Evolutionary conservation across 2,797 vertebrate species (phyloP), one percentile per base, ranked within the genome.

Genomic region (Naso thynnoides): DNA sequence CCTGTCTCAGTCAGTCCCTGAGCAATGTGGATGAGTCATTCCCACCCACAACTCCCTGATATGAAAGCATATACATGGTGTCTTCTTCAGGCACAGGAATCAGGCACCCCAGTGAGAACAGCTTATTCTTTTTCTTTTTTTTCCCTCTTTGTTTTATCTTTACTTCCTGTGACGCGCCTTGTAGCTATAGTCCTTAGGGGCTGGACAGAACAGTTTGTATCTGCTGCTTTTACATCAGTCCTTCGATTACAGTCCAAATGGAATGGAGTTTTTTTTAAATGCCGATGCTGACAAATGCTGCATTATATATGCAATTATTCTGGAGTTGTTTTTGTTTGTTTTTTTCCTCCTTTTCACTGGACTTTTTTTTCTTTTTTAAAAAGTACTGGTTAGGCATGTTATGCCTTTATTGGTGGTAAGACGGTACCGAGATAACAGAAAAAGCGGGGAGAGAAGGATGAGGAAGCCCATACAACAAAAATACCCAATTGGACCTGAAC

Each of bases 1-100:
- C 91, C 91, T 85, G 89, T 84, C 80, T 83, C 66, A 55, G 66
- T 75, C 72, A 66, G 67, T 86, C 86, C 68, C 69, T 49, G 39
- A 87, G 83, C 89, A 66, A 21, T 60, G 66, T 44, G 61, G 63
- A 92, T 93, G 91, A 93, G 85, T 92, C 92, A 92, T 53, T 84
- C 83, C 67, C 85, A 80, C 88, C 86, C 84, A 86, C 78, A 5
- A 47, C 73, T 83, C 78, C 31, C 62, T 75, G 70, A 82, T 75
- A 82, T 33, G n/a, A 84, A 73, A 69, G 63, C 76, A 79, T 65
- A 73, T 41, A 85, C 76, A 78, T 61, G 57, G 45, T 48, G 63
- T 67, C 64, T 70, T 65, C 58, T 67, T 56, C 53, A 68, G 64
- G 69, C 68, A 23, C 58, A 76, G 57, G 50, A 74, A 75, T 76